Base-by-base conservation (phyloP, 2,797 vertebrate genomes). In the Manis pentadactyla region DNA sequence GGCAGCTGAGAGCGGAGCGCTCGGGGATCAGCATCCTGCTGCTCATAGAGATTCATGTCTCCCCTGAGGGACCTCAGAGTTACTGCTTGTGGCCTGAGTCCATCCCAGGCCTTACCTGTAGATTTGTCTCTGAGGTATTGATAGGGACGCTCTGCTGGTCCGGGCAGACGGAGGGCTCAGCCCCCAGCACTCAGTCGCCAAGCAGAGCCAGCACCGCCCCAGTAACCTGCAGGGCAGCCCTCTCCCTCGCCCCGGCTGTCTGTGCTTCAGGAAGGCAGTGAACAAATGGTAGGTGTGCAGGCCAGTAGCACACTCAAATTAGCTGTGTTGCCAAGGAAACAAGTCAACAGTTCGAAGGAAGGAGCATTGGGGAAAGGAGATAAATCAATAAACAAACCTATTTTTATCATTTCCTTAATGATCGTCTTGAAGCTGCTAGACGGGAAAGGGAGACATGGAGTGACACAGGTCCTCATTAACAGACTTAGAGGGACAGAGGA, bases 321-420 rank as follows among this genome's bases (percentile, higher is more conserved):
- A 77, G 96, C 96, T 1, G 19, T 98, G 98, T 99, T 98, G 98
- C 98, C 98, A 98, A 97, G 98, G 98, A 98, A 98, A 98, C 98
- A 95, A 98, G 98, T 98, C 98, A 98, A 98, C 25, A 88, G 74
- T 98, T 96, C 59, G 97, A 96, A 98, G 98, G 97, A 97, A 98
- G 98, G 98, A 96, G 97, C 79, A 63, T 95, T 97, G 98, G 98
- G 94, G 96, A 98, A 98, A 98, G 93, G 98, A 98, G 98, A 98
- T 98, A 98, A 98, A 98, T 98, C 98, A 98, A 98, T 98, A 98
- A 98, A 96, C 66, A 84, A 98, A 97, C 97, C 98, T 98, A 98
- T 99, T 99, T 99, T 99, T 99, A 98, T 98, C 97, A 68, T 98
- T 98, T 98, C 98, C 98, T 96, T 99, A 98, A 98, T 98, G 98